Conservation (phyloP, 2,797 vertebrate genomes). For the Myotis myotis region DNA sequence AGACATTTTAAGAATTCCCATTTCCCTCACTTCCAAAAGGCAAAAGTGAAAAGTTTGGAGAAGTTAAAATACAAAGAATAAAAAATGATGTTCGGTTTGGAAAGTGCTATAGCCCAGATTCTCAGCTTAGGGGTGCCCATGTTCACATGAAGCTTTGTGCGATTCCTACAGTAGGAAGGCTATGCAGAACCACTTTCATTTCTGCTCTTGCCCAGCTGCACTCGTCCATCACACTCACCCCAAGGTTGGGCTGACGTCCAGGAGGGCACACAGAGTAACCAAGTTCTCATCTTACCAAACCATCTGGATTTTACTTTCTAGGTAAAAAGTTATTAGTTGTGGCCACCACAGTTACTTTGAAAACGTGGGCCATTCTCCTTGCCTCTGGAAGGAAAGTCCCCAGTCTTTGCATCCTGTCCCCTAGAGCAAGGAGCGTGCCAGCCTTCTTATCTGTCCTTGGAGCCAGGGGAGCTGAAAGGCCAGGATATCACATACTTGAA, state of each 20-base stretch:
- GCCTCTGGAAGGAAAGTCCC: neutral
- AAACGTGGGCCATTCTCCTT: neutral
- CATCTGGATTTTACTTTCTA: slow-evolving; percentile 40
- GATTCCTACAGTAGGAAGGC: fast-evolving
- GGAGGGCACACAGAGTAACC: neutral
- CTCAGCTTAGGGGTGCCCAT: neutral
- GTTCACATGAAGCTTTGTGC: neutral
- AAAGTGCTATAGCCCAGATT: neutral
- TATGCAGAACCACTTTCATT: neutral
- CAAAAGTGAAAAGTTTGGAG: neutral
- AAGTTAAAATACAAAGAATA: neutral
- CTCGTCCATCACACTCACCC: neutral
- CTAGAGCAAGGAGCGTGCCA: neutral
- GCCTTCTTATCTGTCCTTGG: neutral
- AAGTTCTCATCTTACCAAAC: slow-evolving; percentile 24
- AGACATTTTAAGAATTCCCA: neutral
- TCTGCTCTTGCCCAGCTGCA: neutral
- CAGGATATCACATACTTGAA: neutral
- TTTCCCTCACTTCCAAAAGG: neutral
- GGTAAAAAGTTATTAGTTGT: slow-evolving; percentile 33
- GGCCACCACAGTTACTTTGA: neutral
- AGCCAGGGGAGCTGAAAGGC: neutral
- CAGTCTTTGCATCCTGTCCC: neutral
- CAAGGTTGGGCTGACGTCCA: neutral
- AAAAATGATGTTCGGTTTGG: neutral